These are phyloP conservation scores for Catocala fraxini DNA, from an alignment of 2,888 invertebrate genomes.

Conservation along the genomic window DNA sequence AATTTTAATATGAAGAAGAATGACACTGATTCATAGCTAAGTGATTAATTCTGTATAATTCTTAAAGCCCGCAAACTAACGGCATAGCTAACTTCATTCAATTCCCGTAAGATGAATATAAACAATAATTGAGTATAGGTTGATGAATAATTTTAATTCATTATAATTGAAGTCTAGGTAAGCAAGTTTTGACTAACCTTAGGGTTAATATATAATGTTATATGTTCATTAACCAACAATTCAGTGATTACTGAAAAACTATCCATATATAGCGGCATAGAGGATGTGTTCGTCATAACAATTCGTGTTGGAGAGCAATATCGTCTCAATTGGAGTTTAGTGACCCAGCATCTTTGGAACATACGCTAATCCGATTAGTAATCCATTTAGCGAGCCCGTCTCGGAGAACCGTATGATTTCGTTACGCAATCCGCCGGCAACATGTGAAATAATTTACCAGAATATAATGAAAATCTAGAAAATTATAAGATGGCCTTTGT, in stretches of 20 bases:
- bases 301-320: slow-evolving; percentile 45
- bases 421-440: slow-evolving; percentile 47
- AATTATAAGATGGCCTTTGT: slow-evolving; percentile 18
- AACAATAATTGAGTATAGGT: too few species aligned
- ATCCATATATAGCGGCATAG: slow-evolving; percentile 23
- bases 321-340: slow-evolving; percentile 55
- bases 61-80: too few species aligned
- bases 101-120: too few species aligned
- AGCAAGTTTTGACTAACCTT: too few species aligned
- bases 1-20: too few species aligned
- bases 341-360: slow-evolving; percentile 57
- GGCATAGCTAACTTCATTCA: too few species aligned
- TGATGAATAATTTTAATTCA: too few species aligned
- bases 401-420: slow-evolving; percentile 51
- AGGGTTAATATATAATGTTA: too few species aligned
- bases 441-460: slow-evolving; percentile 20
- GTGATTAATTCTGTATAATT: too few species aligned
- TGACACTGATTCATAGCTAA: too few species aligned
- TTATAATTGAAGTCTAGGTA: too few species aligned
- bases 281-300: slow-evolving; percentile 33
- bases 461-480: slow-evolving; percentile 21
- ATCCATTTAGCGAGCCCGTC: slow-evolving; percentile 57
- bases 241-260: slow-evolving; percentile 23
- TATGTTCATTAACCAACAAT: neutral
- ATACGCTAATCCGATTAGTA: slow-evolving; percentile 63